Evolutionary conservation across 2,888 invertebrate genomes (phyloP).

Genomic region (Lottia gigantea): DNA sequence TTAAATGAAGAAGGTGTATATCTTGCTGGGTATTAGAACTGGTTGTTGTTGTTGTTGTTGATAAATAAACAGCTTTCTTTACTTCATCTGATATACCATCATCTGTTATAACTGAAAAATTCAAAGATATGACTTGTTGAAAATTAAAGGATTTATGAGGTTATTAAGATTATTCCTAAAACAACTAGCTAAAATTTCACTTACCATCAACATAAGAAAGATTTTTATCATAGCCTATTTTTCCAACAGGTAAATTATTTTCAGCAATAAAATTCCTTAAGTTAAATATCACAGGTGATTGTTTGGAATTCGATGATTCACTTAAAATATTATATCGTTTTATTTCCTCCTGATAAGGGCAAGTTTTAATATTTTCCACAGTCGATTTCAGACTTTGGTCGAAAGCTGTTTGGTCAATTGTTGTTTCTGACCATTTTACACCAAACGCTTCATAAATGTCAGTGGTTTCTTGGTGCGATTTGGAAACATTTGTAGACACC

Average conservation of each 20-base stretch:
- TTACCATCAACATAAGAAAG: constrained; percentile 36
- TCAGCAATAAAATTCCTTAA: constrained; percentile 28
- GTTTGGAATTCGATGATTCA: background rate
- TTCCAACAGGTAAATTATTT: constrained; percentile 28
- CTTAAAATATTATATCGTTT: background rate
- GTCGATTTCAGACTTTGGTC: too few relatives aligned
- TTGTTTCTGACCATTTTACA: background rate
- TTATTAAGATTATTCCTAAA: too few relatives aligned
- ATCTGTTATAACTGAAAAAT: constrained; percentile 17
- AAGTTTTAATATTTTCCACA: too few relatives aligned
- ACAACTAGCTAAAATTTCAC: too few relatives aligned
- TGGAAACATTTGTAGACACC: background rate
- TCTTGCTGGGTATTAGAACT: background rate
- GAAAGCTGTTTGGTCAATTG: background rate
- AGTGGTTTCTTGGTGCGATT: background rate
- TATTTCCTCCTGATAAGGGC: background rate
- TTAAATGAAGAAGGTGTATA: constrained; percentile 29
- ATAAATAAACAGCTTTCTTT: constrained; percentile 16
- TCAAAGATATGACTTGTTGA: too few relatives aligned
- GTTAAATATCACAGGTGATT: constrained; percentile 22
- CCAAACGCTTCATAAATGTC: background rate
- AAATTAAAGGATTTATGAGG: too few relatives aligned
- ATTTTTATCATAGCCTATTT: constrained; percentile 42
- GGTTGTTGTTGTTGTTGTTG: background rate
- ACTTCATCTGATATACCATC: constrained; percentile 11